Conservation (phyloP, 2,797 vertebrate genomes). For the Argentina silus region DNA sequence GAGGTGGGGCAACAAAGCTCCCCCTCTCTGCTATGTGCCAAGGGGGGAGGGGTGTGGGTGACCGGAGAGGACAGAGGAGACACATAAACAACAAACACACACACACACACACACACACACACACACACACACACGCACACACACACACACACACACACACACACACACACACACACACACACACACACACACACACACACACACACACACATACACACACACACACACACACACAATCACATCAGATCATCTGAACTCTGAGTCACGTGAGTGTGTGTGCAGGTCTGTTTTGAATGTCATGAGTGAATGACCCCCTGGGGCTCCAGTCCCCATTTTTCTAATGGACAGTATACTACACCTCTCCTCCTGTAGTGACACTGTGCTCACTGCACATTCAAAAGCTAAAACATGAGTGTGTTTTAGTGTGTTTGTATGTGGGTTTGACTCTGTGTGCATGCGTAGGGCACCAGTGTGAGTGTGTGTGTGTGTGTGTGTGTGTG, state of each 20-base stretch:
- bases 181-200: slow-evolving; percentile 1
- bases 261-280: neutral
- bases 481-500: neutral
- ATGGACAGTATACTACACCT: neutral
- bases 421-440: too few relatives aligned
- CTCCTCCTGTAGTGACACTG: neutral
- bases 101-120: slow-evolving; percentile 18
- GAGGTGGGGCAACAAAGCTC: neutral
- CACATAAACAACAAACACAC: slow-evolving; percentile 50
- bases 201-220: neutral
- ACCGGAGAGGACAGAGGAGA: neutral
- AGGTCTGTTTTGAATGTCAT: neutral
- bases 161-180: slow-evolving; percentile 9
- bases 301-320: too few relatives aligned
- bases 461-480: too few relatives aligned
- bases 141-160: neutral
- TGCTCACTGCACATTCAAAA: neutral
- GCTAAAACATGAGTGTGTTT: neutral
- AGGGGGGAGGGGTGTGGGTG: neutral
- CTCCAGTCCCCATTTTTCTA: neutral
- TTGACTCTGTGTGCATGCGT: neutral
- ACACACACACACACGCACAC: neutral
- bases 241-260: neutral
- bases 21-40: too few relatives aligned
- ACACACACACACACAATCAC: neutral